A percentile compares a stretch with the other conserved stretches of the same genome.
These are phyloP conservation scores for Myotis findleyi DNA, from an alignment of 2,797 vertebrate genomes.

Conservation along the genomic window DNA sequence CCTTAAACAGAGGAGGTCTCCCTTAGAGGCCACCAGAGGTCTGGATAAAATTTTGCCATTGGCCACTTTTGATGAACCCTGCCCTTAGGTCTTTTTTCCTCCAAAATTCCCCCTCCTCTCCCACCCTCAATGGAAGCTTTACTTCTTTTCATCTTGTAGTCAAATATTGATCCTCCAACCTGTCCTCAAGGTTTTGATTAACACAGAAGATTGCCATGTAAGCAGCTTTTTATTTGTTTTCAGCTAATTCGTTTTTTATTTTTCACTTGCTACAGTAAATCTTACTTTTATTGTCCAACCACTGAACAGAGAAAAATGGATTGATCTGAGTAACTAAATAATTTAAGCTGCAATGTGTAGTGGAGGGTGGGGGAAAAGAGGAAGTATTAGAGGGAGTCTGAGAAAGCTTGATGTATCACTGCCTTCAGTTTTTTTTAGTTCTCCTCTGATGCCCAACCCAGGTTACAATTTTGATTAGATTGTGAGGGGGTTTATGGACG, in stretches of 20 bases:
- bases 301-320: conserved; percentile 86
- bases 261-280: conserved; percentile 88
- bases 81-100: conserved; percentile 72
- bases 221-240: conserved; percentile 89
- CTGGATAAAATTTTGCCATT: conserved; percentile 85
- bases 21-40: conserved; percentile 84
- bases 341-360: conserved; percentile 82
- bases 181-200: conserved; percentile 89
- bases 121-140: conserved; percentile 81
- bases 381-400: conserved; percentile 43
- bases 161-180: conserved; percentile 89
- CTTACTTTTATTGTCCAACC: conserved; percentile 88
- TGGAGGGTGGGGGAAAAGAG: background rate
- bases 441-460: conserved; percentile 12
- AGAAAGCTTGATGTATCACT: conserved; percentile 78
- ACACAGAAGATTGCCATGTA: conserved; percentile 85
- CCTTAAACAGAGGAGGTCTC: conserved; percentile 84
- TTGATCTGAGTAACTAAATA: conserved; percentile 88
- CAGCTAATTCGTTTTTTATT: conserved; percentile 90
- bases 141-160: conserved; percentile 87
- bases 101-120: conserved; percentile 40
- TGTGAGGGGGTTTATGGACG: conserved; percentile 62
- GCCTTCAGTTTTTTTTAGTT: conserved; percentile 72
- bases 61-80: conserved; percentile 84
- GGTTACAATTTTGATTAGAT: conserved; percentile 70